Percentiles rank a stretch among this genome's conserved stretches.
Conservation (phyloP, 2,797 vertebrate species). For the Poliocrania exsul region DNA sequence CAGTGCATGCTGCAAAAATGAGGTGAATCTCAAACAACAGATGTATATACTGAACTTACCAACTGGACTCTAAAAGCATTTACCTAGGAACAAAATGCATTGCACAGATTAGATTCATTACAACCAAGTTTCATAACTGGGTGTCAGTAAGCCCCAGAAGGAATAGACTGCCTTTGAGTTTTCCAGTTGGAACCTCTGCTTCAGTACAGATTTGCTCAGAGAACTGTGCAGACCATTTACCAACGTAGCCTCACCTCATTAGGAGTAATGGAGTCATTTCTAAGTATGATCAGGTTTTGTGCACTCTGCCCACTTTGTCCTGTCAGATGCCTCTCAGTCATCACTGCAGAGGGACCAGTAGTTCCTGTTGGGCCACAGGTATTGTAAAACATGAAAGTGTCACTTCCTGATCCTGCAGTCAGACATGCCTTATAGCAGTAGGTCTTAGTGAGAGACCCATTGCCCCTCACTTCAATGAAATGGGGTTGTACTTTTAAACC, state of each 20-base stretch:
- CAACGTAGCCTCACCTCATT: conserved; percentile 77
- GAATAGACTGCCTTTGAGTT: background rate
- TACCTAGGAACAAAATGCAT: conserved; percentile 24
- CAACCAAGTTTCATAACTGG: background rate
- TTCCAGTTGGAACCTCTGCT: background rate
- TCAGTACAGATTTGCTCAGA: background rate
- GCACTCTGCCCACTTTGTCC: conserved; percentile 91
- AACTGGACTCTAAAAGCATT: conserved; percentile 12
- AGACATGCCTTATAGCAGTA: conserved; percentile 98
- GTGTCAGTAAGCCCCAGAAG: background rate
- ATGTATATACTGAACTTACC: background rate
- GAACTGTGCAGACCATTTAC: background rate
- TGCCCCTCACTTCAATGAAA: conserved; percentile 95
- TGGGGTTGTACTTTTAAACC: conserved; percentile 94
- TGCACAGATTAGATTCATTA: background rate
- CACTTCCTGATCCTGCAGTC: conserved; percentile 94
- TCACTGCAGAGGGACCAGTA: conserved; percentile 85
- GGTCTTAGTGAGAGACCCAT: conserved; percentile 95
- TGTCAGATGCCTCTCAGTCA: conserved; percentile 92
- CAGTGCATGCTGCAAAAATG: background rate
- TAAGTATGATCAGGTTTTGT: conserved; percentile 82
- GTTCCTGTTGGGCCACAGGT: conserved; percentile 87
- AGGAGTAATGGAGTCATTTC: conserved; percentile 80
- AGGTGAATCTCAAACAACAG: background rate
- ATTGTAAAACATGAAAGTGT: conserved; percentile 99